phyloP scores from a whole-genome alignment of 2,888 invertebrate genomes.

The Thera britannica region DNA sequence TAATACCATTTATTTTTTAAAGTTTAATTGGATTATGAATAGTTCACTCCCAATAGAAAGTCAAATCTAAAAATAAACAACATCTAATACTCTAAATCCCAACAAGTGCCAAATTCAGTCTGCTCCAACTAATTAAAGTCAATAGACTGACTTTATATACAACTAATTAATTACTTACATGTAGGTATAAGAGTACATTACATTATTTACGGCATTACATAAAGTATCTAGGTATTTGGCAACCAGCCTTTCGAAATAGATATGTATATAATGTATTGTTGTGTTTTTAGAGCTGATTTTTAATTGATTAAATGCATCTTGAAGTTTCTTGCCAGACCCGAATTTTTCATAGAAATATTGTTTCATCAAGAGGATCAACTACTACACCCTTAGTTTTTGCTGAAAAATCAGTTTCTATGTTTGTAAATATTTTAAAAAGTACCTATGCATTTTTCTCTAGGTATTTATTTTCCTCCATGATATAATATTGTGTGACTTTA shows the following conservation, averaged over 20 bases:
- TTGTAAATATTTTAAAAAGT: too few species aligned
- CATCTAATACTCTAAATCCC: conserved; percentile 10
- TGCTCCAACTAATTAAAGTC: conserved; percentile 24
- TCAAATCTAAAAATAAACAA: conserved; percentile 13
- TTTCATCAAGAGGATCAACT: too few species aligned
- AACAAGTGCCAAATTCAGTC: conserved; percentile 24
- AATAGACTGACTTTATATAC: conserved; percentile 8
- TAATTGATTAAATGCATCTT: not conserved
- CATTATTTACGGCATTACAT: conserved; percentile 11
- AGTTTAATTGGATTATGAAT: too few species aligned
- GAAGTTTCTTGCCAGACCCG: too few species aligned
- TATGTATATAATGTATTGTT: not conserved
- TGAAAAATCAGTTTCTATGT: too few species aligned
- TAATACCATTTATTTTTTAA: too few species aligned
- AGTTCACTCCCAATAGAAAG: conserved; percentile 4
- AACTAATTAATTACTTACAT: not conserved
- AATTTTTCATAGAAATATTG: too few species aligned
- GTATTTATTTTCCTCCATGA: too few species aligned
- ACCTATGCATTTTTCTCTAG: too few species aligned
- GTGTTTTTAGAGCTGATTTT: not conserved
- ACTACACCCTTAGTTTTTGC: too few species aligned
- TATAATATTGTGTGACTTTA: too few species aligned
- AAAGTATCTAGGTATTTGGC: not conserved
- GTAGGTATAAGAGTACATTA: not conserved
- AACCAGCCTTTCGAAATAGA: not conserved